phyloP scores from a whole-genome alignment of 1,140 invertebrate genomes.

The Druon quercuslanigerum region DNA sequence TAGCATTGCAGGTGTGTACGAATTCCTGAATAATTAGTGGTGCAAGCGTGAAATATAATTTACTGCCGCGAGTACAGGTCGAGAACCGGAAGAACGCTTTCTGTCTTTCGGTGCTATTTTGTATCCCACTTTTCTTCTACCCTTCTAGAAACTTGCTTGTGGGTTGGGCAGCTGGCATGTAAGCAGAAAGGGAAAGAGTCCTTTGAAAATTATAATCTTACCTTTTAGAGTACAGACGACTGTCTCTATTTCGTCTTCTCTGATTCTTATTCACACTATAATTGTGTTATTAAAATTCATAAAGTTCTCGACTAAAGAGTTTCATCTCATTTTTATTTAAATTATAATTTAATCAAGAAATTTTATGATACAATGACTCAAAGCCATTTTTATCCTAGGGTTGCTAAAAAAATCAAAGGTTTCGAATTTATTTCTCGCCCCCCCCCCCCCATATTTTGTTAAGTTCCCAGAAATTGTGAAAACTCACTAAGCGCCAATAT shows the following conservation, averaged over 20 bases:
- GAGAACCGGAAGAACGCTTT: constrained; percentile 46
- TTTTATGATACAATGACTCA: too few relatives aligned
- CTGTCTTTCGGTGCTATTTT: constrained; percentile 39
- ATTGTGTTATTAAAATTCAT: too few relatives aligned
- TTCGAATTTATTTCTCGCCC: too few relatives aligned
- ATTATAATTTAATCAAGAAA: too few relatives aligned
- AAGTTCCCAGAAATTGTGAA: too few relatives aligned
- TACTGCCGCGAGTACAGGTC: neutral
- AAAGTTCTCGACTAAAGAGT: too few relatives aligned
- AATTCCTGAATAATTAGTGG: constrained; percentile 10
- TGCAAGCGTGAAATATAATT: constrained; percentile 1
- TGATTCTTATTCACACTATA: too few relatives aligned
- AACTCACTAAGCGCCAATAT: too few relatives aligned
- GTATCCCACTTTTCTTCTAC: constrained; percentile 43
- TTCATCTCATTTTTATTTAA: too few relatives aligned
- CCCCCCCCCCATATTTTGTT: too few relatives aligned
- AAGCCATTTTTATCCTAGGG: too few relatives aligned
- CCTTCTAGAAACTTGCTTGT: constrained; percentile 36
- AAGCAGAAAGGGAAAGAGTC: constrained; percentile 40
- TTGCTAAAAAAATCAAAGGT: too few relatives aligned
- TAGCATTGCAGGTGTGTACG: neutral
- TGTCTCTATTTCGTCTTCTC: constrained; percentile 7
- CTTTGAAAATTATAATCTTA: constrained; percentile 52
- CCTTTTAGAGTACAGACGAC: constrained; percentile 44
- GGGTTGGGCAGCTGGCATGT: constrained; percentile 27